Percentiles rank a stretch among this genome's conserved stretches.
These are phyloP conservation scores for Raja brachyura DNA, from an alignment of 2,113 vertebrate species.

Conservation along the genomic window DNA sequence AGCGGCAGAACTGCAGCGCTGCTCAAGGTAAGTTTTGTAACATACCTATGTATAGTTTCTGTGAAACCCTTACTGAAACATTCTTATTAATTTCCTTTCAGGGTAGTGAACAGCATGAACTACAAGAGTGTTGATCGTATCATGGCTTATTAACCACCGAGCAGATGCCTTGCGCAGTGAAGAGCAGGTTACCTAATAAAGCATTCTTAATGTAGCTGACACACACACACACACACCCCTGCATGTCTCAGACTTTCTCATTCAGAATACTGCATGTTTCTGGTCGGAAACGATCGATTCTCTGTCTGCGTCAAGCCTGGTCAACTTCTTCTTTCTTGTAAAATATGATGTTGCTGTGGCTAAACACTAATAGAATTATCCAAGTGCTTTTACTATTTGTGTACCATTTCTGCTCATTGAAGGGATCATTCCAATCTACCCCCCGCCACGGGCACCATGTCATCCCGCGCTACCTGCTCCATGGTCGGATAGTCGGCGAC, in stretches of 20 bases:
- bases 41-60: neutral
- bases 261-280: neutral
- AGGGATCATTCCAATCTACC: neutral
- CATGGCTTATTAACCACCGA: conserved; percentile 4
- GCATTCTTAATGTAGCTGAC: neutral
- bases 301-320: neutral
- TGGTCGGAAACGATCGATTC: neutral
- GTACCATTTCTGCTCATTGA: neutral
- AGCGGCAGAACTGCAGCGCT: too few relatives aligned
- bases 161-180: neutral
- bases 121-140: neutral
- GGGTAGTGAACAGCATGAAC: conserved; percentile 5
- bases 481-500: too few relatives aligned
- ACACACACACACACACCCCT: neutral
- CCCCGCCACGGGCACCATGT: too few relatives aligned
- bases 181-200: neutral
- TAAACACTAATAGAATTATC: conserved; percentile 4
- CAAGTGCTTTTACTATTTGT: neutral
- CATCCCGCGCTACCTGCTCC: too few relatives aligned
- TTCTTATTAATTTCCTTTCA: neutral
- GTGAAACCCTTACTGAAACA: neutral
- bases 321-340: neutral
- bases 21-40: too few relatives aligned
- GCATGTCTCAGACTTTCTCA: neutral
- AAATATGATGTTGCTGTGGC: neutral